Base-by-base conservation (phyloP, 2,888 invertebrate species). In the Thecophora atra region DNA sequence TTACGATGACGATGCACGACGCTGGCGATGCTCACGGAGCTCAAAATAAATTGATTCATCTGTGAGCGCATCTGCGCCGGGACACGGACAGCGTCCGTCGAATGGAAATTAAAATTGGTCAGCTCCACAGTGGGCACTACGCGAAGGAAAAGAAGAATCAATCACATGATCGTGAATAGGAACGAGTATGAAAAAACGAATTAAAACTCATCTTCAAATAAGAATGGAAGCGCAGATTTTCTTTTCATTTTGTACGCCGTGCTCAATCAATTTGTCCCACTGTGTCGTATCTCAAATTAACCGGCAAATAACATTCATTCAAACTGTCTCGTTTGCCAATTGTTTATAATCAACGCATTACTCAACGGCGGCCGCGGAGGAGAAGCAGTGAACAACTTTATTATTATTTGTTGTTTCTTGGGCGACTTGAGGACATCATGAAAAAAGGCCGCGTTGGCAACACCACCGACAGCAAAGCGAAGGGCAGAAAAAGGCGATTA, bases 331-430 rank as follows among this genome's bases (percentile, higher is more conserved):
- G 79, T 80, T 79, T 80, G 78, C 79, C 80, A 80, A 80, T 81
- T 80, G 80, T 81, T 80, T 79, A 78, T 78, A 80, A 80, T 81
- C 80, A 81, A 79, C 79, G 80, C 80, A 80, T 81, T 80, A 79
- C 77, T 81, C 81, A 81, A 58, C 24, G 24, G 60, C 47, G n/a
- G 24, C 11, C 21, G 15, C 30, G 37, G 47, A 24, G 28, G 42
- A 64, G n/a, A 24, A 44, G 78, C 73, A 72, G 74, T 76, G 77
- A 82, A 84, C 83, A 85, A 82, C 84, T 84, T 84, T 81, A 85
- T 84, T 84, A 82, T 76, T 78, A 78, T 77, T 76, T 68, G 37
- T 67, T 67, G 54, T 52, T 19, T 21, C 11, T 1, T 37, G 7
- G 62, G 19, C 8, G n/a, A n/a, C 42, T 63, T 30, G 44, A 44